Evolutionary conservation across 1,140 invertebrate species (phyloP).

Genomic region (Cryptotermes secundus): DNA sequence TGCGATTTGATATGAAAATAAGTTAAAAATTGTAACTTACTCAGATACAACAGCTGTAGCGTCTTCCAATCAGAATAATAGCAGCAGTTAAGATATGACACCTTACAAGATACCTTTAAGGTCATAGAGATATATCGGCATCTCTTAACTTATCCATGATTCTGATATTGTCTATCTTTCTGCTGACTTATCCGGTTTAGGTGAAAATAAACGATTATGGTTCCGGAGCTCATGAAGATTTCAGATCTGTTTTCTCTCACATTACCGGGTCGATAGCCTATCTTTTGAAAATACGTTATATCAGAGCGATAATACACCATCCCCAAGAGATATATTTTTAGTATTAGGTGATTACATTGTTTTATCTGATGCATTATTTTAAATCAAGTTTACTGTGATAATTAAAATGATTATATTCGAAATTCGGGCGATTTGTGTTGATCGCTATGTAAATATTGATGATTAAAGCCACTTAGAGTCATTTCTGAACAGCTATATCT

Average conservation of each 20-base stretch:
- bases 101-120: background rate
- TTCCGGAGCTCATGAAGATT: background rate
- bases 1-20: too few species aligned
- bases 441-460: background rate
- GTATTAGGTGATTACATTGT: background rate
- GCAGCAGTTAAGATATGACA: background rate
- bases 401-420: background rate
- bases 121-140: too few species aligned
- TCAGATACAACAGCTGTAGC: background rate
- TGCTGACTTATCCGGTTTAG: background rate
- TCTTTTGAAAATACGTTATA: background rate
- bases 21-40: too few species aligned
- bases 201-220: background rate
- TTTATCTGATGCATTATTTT: background rate
- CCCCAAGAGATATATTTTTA: background rate
- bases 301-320: background rate
- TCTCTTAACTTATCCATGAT: background rate
- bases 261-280: conserved; percentile 14
- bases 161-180: background rate
- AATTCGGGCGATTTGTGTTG: background rate
- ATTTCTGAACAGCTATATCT: background rate
- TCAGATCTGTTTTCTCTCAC: background rate
- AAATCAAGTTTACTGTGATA: background rate
- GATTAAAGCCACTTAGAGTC: background rate
- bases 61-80: background rate